These are phyloP conservation scores for Chloroclystis v-ata DNA, from an alignment of 2,888 invertebrate genomes.

Conservation along the genomic window DNA sequence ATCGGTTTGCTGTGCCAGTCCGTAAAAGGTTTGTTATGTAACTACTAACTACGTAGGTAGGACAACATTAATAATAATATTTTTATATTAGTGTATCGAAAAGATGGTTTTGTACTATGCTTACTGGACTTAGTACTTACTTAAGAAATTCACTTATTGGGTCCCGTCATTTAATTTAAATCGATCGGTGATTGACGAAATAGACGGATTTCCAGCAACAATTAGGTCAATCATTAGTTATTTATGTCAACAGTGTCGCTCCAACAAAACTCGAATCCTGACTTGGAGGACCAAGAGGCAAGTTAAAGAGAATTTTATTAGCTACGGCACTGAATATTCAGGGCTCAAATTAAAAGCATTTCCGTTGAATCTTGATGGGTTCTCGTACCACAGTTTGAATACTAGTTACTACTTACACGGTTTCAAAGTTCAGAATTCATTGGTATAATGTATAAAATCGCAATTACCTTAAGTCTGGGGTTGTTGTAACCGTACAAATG, in stretches of 20 bases:
- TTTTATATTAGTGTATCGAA: too few species aligned
- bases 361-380: slow-evolving; percentile 17
- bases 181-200: too few species aligned
- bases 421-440: slow-evolving; percentile 14
- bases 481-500: slow-evolving; percentile 20
- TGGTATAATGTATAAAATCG: slow-evolving; percentile 18
- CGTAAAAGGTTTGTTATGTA: not conserved
- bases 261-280: slow-evolving; percentile 8
- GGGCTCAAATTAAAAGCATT: slow-evolving; percentile 17
- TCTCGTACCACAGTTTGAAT: slow-evolving; percentile 6
- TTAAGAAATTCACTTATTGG: too few species aligned
- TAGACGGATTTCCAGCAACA: not conserved
- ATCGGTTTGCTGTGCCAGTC: slow-evolving; percentile 12
- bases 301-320: slow-evolving; percentile 14
- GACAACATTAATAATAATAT: too few species aligned
- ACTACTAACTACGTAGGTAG: too few species aligned
- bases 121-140: too few species aligned
- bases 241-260: slow-evolving; percentile 10
- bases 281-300: slow-evolving; percentile 9
- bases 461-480: slow-evolving; percentile 16
- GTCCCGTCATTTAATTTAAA: too few species aligned
- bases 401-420: slow-evolving; percentile 10
- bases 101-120: too few species aligned
- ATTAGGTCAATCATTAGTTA: slow-evolving; percentile 10
- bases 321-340: slow-evolving; percentile 16